Evolutionary conservation across 37 sponge, comb jelly and placozoan species (phyloP), one percentile per base, ranked within the genome.

Genomic region (Cliona cf. orientalis): DNA sequence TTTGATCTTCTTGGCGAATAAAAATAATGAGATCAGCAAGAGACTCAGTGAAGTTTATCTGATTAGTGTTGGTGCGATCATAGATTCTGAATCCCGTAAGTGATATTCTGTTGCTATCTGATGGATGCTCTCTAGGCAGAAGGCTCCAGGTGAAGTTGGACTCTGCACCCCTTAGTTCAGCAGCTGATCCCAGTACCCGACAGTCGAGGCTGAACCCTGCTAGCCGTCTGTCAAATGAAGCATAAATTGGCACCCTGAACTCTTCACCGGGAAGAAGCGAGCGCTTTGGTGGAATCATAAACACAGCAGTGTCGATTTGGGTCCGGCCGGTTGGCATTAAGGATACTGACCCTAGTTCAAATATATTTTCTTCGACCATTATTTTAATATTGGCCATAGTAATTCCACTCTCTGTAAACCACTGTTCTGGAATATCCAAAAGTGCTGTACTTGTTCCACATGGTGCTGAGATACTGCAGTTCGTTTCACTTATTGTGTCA

Each of bases 11-110:
- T 23, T 70, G 6, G 29, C 11, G 19, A 71, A 71, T 58, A 0
- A 4, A 0, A n/a, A 81, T 37, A 12, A 19, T 36, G 42, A 81
- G 46, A 56, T 58, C 61, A 3, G 43, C 25, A 5, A 81, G 56
- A 37, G 11, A 33, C 6, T 81, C 81, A n/a, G 71, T 34, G 33
- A 71, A 35, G 5, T 23, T 26, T 31, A 72, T 70, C 26, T 1
- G 14, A 5, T 12, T 38, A 28, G 28, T 31, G 17, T 58, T 69
- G 5, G 39, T 25, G 0, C 33, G 58, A 23, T 80, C 49, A 34
- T 69, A 69, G 31, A 61, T 81, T 59, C 81, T 81, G 60, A 81
- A 81, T 21, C 81, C 81, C 40, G 81, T 81, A 37, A 81, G 4
- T 12, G 71, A 69, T 23, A 59, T 38, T 45, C 26, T 38, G 3